Evolutionary conservation across 2,888 invertebrate species (phyloP).

Genomic region (Agelastica alni): DNA sequence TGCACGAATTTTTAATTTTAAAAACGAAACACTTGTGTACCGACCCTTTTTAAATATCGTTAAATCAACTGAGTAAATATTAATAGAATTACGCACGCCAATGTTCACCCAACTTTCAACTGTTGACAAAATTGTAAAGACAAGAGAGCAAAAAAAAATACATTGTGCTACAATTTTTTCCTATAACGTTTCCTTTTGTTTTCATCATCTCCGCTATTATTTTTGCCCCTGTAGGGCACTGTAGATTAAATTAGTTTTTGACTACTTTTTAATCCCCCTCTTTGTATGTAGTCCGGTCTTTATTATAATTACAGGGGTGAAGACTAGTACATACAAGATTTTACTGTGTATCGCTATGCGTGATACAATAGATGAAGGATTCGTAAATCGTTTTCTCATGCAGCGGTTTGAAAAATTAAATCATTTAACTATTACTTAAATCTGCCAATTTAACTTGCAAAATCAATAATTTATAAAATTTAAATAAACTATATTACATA

Average conservation of each 20-base stretch:
- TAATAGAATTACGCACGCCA: too few relatives aligned
- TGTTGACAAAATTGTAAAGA: constrained; percentile 15
- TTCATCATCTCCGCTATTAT: constrained; percentile 33
- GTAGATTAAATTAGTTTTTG: constrained; percentile 33
- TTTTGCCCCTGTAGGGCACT: constrained; percentile 32
- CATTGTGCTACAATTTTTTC: constrained; percentile 26
- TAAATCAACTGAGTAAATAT: too few relatives aligned
- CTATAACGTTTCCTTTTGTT: constrained; percentile 30
- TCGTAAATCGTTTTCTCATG: constrained; percentile 3
- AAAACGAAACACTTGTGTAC: too few relatives aligned
- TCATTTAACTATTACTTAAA: too few relatives aligned
- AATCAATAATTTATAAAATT: too few relatives aligned
- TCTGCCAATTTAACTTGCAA: too few relatives aligned
- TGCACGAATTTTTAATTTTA: too few relatives aligned
- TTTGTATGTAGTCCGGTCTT: constrained; percentile 29
- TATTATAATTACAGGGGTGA: constrained; percentile 36
- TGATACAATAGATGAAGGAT: constrained; percentile 12
- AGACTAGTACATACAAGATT: constrained; percentile 9
- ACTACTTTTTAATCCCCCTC: constrained; percentile 33
- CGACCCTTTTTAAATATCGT: too few relatives aligned
- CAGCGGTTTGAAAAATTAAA: not conserved
- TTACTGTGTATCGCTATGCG: constrained; percentile 16
- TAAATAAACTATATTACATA: too few relatives aligned
- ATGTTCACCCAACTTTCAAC: constrained; percentile 5
- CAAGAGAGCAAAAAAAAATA: constrained; percentile 11